Evolutionary conservation across 2,113 vertebrate species (phyloP).

Genomic region (Pyrgilauda ruficollis): DNA sequence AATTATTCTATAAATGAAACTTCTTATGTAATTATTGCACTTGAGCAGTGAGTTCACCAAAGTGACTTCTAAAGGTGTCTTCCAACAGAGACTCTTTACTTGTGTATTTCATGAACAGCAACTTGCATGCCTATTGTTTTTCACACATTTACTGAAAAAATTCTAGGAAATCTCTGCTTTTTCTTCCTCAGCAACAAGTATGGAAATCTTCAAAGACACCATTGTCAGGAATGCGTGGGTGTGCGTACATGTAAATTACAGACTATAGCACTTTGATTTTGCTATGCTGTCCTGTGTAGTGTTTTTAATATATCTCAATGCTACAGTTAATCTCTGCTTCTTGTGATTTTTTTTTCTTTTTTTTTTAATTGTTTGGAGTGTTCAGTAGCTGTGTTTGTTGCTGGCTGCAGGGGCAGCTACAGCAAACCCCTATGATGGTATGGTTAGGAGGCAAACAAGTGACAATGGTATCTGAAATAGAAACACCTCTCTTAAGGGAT

Average conservation of each 20-base stretch:
- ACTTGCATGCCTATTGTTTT: neutral
- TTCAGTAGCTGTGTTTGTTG: neutral
- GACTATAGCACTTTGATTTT: neutral
- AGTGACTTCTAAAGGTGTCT: neutral
- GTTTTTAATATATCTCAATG: neutral
- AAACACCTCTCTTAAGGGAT: neutral
- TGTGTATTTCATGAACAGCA: neutral
- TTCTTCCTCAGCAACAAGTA: neutral
- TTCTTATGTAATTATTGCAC: neutral
- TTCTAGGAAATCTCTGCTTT: neutral
- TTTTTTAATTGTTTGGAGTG: neutral
- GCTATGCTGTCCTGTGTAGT: neutral
- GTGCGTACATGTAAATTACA: neutral
- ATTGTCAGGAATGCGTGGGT: accelerated
- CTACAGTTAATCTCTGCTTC: neutral
- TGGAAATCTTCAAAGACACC: neutral
- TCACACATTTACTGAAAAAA: neutral
- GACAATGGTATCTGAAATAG: neutral
- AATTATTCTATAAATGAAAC: neutral
- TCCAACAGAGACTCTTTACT: neutral
- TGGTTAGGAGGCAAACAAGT: neutral
- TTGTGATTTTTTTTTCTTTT: neutral
- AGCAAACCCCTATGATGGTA: neutral
- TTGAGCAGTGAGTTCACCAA: neutral
- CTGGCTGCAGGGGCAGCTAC: accelerated